Evolutionary conservation across 2,113 vertebrate genomes (phyloP).

Genomic region (Zosterops japonicus): DNA sequence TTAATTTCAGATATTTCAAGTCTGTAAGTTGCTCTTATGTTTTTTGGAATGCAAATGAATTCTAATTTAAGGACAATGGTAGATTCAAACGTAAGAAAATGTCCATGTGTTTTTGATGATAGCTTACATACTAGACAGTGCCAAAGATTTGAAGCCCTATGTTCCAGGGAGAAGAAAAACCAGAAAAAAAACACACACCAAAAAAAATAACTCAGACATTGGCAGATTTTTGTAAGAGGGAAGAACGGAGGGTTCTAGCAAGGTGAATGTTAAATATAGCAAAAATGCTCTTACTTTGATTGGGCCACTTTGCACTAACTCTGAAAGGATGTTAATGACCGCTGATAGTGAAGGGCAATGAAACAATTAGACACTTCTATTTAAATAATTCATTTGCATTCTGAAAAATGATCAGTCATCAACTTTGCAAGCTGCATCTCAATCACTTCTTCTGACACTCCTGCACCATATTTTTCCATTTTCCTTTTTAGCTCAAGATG

Average conservation of each 20-base stretch:
- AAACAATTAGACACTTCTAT: slow-evolving; percentile 1
- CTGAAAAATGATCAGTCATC: not conserved
- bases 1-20: not conserved
- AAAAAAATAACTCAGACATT: not conserved
- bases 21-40: not conserved
- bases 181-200: not conserved
- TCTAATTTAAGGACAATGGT: not conserved
- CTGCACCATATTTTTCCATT: not conserved
- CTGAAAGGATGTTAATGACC: not conserved
- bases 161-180: not conserved
- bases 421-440: not conserved
- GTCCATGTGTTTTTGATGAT: not conserved
- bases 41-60: not conserved
- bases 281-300: not conserved
- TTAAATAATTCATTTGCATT: slow-evolving; percentile 42
- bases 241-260: not conserved
- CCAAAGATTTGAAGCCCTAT: not conserved
- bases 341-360: not conserved
- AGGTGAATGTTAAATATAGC: not conserved
- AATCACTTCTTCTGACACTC: not conserved
- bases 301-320: not conserved
- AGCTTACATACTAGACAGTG: not conserved
- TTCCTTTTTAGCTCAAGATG: slow-evolving; percentile 29
- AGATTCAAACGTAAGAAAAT: not conserved
- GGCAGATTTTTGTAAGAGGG: not conserved